A percentile compares a stretch with the other conserved stretches of the same genome.
These are phyloP conservation scores for Ormia ochracea DNA, from an alignment of 2,888 invertebrate species.

Conservation along the genomic window DNA sequence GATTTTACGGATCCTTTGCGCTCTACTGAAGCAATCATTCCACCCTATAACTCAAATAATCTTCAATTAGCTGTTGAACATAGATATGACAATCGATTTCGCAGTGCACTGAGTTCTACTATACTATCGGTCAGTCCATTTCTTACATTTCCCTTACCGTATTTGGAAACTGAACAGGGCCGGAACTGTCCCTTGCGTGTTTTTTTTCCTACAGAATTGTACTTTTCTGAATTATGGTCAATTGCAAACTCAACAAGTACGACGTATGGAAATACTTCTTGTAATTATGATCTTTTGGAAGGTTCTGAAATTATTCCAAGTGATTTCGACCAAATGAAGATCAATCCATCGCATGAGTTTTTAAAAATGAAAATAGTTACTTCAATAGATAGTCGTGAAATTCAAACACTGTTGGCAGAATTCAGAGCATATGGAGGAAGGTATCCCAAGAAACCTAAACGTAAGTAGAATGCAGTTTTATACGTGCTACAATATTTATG, in stretches of 20 bases:
- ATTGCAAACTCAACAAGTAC: slow-evolving; percentile 60
- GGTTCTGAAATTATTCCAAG: slow-evolving; percentile 64
- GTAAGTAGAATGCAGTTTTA: slow-evolving; percentile 64
- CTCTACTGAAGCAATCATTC: slow-evolving; percentile 77
- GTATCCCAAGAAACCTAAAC: slow-evolving; percentile 75
- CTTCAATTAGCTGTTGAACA: slow-evolving; percentile 78
- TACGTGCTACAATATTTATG: too few relatives aligned
- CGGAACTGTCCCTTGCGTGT: slow-evolving; percentile 84
- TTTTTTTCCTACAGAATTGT: slow-evolving; percentile 85
- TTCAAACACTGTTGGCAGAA: slow-evolving; percentile 87
- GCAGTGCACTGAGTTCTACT: slow-evolving; percentile 85
- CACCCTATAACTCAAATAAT: slow-evolving; percentile 71
- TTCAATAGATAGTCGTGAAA: slow-evolving; percentile 80
- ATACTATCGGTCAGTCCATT: slow-evolving; percentile 91
- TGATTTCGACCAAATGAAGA: slow-evolving; percentile 66
- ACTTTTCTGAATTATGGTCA: slow-evolving; percentile 82
- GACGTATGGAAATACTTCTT: slow-evolving; percentile 51
- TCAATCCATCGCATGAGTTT: slow-evolving; percentile 85
- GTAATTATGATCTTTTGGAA: slow-evolving; percentile 68
- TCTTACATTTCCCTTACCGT: slow-evolving; percentile 89
- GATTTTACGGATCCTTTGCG: slow-evolving; percentile 92
- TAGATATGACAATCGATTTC: slow-evolving; percentile 82
- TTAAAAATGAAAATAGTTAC: slow-evolving; percentile 83
- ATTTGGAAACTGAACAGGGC: slow-evolving; percentile 90
- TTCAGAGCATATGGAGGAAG: slow-evolving; percentile 91